Base-by-base conservation (phyloP, 2,888 invertebrate species). In the Arrhopalites spinosus region DNA sequence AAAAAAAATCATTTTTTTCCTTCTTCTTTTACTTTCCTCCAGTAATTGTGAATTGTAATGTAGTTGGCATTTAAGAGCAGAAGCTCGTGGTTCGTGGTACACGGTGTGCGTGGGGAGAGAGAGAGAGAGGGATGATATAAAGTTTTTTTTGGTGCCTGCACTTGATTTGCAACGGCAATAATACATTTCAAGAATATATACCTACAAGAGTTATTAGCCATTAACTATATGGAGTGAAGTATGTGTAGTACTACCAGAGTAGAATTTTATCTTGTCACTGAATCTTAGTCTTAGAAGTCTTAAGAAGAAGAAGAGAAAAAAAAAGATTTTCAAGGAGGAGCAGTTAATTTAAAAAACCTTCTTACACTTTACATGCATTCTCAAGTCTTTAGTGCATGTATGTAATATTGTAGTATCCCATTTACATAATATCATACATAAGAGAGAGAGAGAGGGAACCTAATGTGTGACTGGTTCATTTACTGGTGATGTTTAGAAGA, bases 131-230 rank as follows among this genome's bases (percentile, higher is more conserved):
- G 63, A 29, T 29, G 30, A 63, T 29, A 59, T 59, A 23, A 27
- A 2, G 25, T 20, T n/a, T 67, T 1, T 17, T 5, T 20, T 2
- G 5, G 30, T 43, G 17, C 36, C 36, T 66, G 3, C 5, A 69
- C 69, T 69, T 69, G 69, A 69, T 69, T 68, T 68, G 67, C 67
- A 68, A 68, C 36, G 36, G 36, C 36, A 36, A 36, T 36, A 36
- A 36, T 36, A 36, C 11, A 36, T 11, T 36, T 36, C 36, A 36
- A 11, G 11, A 11, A 36, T 7, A 7, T 36, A 23, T 11, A 59
- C 59, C 1, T 25, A 11, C 20, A 23, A 59, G 59, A 25, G 23
- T 25, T 59, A 59, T 23, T 59, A 59, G 59, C 59, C 59, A 59
- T 59, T 53, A 36, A 36, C 5, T 36, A 36, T 36, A 36, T 36